Evolutionary conservation across 2,888 invertebrate species (phyloP).

Genomic region (Ophion ellenae): DNA sequence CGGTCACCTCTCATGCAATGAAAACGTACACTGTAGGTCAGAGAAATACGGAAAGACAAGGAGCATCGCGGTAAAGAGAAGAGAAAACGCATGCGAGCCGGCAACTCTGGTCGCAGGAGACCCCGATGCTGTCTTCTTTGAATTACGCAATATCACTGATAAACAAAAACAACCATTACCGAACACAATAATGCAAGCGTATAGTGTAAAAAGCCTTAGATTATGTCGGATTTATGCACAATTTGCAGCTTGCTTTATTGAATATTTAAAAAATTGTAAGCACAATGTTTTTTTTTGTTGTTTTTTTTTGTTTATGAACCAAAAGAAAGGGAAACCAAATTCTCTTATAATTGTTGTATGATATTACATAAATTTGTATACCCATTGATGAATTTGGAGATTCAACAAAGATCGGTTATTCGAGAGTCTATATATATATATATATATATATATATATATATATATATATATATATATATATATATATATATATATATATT

Average conservation of each 20-base stretch:
- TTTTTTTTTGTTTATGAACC: constrained; percentile 44
- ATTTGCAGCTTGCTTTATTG: constrained; percentile 77
- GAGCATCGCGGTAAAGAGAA: constrained; percentile 91
- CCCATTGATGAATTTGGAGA: constrained; percentile 60
- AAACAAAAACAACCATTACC: constrained; percentile 58
- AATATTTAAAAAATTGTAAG: constrained; percentile 72
- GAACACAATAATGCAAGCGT: constrained; percentile 73
- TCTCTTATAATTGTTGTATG: constrained; percentile 74
- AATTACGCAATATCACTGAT: constrained; percentile 71
- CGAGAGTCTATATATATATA: constrained; percentile 43
- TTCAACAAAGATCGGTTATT: constrained; percentile 61
- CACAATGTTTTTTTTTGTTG: constrained; percentile 74
- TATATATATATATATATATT: constrained; percentile 17
- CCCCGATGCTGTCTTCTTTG: constrained; percentile 81
- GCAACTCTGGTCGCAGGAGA: constrained; percentile 80
- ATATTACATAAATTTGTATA: constrained; percentile 76
- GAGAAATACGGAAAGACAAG: constrained; percentile 98
- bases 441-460: constrained; percentile 65
- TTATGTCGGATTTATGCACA: constrained; percentile 80
- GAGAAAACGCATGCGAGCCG: constrained; percentile 84
- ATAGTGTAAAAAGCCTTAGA: constrained; percentile 80
- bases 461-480: constrained; percentile 27
- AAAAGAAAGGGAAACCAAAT: constrained; percentile 57
- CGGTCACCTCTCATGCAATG: constrained; percentile 12
- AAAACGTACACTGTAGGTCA: constrained; percentile 74